Evolutionary conservation across 2,113 vertebrate genomes (phyloP).

Genomic region (Centropus unirufus): DNA sequence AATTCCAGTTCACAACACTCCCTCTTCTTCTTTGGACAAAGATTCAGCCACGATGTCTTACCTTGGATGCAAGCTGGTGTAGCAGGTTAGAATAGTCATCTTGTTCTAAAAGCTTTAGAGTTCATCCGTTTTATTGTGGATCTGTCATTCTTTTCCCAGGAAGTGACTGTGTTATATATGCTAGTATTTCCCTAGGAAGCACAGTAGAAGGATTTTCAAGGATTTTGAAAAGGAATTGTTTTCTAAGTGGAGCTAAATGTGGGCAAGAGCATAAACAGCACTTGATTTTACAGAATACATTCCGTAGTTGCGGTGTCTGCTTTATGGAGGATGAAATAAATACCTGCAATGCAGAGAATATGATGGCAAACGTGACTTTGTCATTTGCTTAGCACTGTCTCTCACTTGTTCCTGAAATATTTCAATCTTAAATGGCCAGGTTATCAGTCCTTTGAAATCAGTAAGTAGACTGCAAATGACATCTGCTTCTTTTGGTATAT

Average conservation of each 20-base stretch:
- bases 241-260: not conserved
- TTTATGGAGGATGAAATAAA: not conserved
- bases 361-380: not conserved
- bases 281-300: not conserved
- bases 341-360: conserved; percentile 19
- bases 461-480: not conserved
- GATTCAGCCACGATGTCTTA: not conserved
- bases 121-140: not conserved
- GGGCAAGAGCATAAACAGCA: not conserved
- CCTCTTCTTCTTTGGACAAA: not conserved
- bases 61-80: not conserved
- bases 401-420: not conserved
- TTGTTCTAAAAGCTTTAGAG: not conserved
- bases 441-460: not conserved
- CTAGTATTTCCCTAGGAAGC: not conserved
- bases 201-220: not conserved
- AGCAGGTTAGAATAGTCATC: not conserved
- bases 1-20: not conserved
- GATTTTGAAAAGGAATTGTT: not conserved
- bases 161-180: not conserved
- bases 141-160: not conserved
- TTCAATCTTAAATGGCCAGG: not conserved
- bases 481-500: not conserved
- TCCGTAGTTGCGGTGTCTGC: not conserved
- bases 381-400: not conserved